Evolutionary conservation across 1,140 invertebrate species (phyloP), one percentile per base, ranked within the genome.

Genomic region (Macrotrachela quadricornifera): DNA sequence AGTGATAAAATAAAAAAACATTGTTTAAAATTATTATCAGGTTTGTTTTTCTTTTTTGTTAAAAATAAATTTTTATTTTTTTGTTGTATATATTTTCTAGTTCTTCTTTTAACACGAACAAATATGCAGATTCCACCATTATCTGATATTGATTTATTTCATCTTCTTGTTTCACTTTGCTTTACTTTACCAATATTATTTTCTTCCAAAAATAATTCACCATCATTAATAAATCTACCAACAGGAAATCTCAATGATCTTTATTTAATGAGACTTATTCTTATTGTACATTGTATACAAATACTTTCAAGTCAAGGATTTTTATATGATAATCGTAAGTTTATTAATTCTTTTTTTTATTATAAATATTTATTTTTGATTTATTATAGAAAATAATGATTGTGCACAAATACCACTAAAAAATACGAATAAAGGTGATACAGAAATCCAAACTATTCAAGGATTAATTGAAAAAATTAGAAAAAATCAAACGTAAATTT

Each of bases 121-220:
- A 30, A 2, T 30, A 30, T 30, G 8, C 3, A 30, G 8, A 30
- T 30, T 30, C 21, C 21, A 30, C 8, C 21, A 30, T 30, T 30
- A 0, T 62, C 87, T 0, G 78, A 85, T 42, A 79, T 84, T 72
- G 85, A 94, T 71, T 76, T 82, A 6, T 87, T 95, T 62, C 80
- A 81, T 18, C 74, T 82, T 46, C 65, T 92, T 42, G 76, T 87
- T 1, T 73, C 80, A 0, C 64, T 92, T 30, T 78, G 77, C 0
- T 76, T 82, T 40, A 77, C 82, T 1, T 66, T 83, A 13, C 82
- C 83, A n/a, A 61, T 60, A 39, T 62, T 70, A 17, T 65, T 65
- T 54, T 54, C 55, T 10, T 30, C 21, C 3, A 30, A 30, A 30
- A 8, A 30, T 30, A 8, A 4, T 30, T 46, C 50, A 17, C 45